Evolutionary conservation across 2,113 vertebrate genomes (phyloP), one percentile per base, ranked within the genome.

Genomic region (Zosterops pallidus): DNA sequence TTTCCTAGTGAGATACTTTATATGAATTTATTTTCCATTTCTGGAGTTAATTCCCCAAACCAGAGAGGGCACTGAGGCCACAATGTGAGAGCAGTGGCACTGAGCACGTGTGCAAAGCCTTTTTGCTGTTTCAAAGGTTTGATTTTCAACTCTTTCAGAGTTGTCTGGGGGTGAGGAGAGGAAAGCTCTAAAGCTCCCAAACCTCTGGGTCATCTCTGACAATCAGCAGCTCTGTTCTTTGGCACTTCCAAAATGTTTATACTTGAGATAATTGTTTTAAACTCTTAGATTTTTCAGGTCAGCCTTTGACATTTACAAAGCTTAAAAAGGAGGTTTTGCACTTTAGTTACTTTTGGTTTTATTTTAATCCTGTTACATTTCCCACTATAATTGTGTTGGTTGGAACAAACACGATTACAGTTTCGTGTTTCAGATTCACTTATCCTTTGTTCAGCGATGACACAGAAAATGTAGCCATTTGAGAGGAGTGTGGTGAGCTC

Each of bases 61-160:
- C 39, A 5, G 0, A 2, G 17, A 19, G 10, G 5, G 35, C 29
- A 31, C 14, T 67, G 59, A 23, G 13, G 0, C 53, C 19, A 0
- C 3, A 2, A 11, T 26, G 31, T 46, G 70, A 28, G 28, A n/a
- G 56, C 37, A 25, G 52, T 42, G 60, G 64, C 42, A 60, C 35
- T 35, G 59, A 72, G 69, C 50, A 31, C 6, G 6, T 10, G 42
- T 56, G 55, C 35, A 78, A 60, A 1, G 37, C 16, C 12, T 49
- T 70, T 64, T 47, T 49, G 9, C 50, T 50, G 31, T 56, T 80
- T 42, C 33, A n/a, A 11, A 17, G 22, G 24, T 37, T 55, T 33
- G 13, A 6, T 33, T 39, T 39, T 39, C 39, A 39, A 39, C 39
- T 39, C 39, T 39, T 39, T 39, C 39, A 39, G 33, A 59, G 8